A percentile compares a stretch with the other conserved stretches of the same genome.
Conservation (phyloP, 2,888 invertebrate species). For the Drosophila prostipennis region DNA sequence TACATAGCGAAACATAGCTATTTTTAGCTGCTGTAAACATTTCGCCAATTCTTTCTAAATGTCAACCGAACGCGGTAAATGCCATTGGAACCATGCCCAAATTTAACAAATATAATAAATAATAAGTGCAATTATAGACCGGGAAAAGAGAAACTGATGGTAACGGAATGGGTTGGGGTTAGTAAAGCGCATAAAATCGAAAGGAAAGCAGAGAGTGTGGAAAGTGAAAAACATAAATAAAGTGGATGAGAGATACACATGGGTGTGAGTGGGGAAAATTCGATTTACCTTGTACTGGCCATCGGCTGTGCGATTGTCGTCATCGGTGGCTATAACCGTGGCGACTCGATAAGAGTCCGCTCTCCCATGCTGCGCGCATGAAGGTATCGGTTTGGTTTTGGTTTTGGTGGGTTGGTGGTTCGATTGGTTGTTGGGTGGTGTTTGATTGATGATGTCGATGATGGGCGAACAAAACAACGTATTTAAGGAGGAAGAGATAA, state of each 20-base stretch:
- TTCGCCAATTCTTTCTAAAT: constrained; percentile 60
- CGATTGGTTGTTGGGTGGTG: constrained; percentile 44
- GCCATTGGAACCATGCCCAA: constrained; percentile 71
- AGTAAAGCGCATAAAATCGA: constrained; percentile 24
- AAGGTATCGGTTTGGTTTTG: constrained; percentile 7
- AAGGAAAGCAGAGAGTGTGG: constrained; percentile 25
- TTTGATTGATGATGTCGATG: constrained; percentile 66
- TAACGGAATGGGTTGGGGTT: constrained; percentile 24
- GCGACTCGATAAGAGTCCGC: constrained; percentile 99
- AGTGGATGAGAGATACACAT: constrained; percentile 30
- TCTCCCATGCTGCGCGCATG: constrained; percentile 89
- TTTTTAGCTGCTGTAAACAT: constrained; percentile 52
- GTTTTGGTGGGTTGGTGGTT: constrained; percentile 41
- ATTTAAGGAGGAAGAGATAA: constrained; percentile 54
- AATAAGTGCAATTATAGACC: constrained; percentile 48
- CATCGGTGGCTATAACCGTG: constrained; percentile 95
- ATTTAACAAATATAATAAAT: constrained; percentile 53
- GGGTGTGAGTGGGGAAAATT: constrained; percentile 30
- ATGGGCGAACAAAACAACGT: constrained; percentile 54
- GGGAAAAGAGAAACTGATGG: constrained; percentile 42
- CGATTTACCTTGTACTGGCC: constrained; percentile 93
- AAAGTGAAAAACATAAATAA: constrained; percentile 33
- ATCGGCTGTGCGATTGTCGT: constrained; percentile 98
- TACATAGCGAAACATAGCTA: constrained; percentile 34
- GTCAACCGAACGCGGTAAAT: constrained; percentile 61